phyloP scores from a whole-genome alignment of 2,797 vertebrate species.

The Sebastes matsubarae region DNA sequence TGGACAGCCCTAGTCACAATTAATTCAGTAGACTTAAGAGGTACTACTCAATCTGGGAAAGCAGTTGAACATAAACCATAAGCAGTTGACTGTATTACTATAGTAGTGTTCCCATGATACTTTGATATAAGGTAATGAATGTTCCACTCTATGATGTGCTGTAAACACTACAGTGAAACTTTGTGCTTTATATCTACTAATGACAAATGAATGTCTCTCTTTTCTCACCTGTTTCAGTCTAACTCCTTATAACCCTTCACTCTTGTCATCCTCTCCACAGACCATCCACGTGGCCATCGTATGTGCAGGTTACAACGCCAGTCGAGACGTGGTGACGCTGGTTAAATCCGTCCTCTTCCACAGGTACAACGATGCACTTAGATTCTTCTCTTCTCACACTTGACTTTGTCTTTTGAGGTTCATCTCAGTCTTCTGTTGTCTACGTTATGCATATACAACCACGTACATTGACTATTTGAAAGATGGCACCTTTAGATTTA shows the following conservation, averaged over 20 bases:
- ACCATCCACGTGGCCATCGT: conserved; percentile 98
- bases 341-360: conserved; percentile 98
- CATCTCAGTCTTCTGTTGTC: no score
- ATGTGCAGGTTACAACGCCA: conserved; percentile 97
- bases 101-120: neutral
- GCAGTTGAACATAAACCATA: neutral
- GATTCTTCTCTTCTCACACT: neutral
- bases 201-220: neutral
- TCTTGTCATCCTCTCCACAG: conserved; percentile 66
- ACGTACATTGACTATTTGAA: no score
- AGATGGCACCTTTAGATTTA: no score
- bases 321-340: conserved; percentile 96
- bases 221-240: neutral
- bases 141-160: neutral
- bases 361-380: conserved; percentile 81
- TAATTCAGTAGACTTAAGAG: no score
- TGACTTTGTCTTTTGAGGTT: no score
- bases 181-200: neutral
- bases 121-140: neutral
- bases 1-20: no score
- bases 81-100: neutral
- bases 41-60: no score
- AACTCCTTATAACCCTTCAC: neutral
- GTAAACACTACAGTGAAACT: neutral
- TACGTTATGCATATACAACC: no score